Evolutionary conservation across 2,113 vertebrate species (phyloP).

Genomic region (Otis tarda): DNA sequence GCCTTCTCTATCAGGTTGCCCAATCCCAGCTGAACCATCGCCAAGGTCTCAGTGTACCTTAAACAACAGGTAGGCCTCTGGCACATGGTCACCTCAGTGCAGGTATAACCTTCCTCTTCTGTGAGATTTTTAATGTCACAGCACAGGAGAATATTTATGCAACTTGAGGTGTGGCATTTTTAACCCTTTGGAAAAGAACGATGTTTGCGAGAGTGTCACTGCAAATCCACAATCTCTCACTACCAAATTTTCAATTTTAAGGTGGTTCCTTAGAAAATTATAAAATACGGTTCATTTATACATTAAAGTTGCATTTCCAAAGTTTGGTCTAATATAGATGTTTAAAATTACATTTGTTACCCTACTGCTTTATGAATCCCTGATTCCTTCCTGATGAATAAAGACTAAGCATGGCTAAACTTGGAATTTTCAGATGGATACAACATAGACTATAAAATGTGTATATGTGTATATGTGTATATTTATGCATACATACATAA

Average conservation of each 20-base stretch:
- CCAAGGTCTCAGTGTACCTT: not conserved
- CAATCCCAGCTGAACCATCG: not conserved
- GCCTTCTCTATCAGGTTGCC: rapidly evolving
- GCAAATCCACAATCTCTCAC: not conserved
- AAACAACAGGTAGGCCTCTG: not conserved
- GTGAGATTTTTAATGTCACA: not conserved
- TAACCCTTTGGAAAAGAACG: not conserved
- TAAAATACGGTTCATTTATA: not conserved
- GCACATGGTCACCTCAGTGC: not conserved
- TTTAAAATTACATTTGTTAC: not conserved
- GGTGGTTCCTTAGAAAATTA: not conserved
- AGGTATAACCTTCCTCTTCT: not conserved
- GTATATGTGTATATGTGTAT: not conserved
- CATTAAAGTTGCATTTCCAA: not conserved
- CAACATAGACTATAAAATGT: not conserved
- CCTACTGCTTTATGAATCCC: not conserved
- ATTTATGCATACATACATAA: not conserved
- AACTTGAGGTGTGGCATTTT: not conserved
- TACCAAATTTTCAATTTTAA: not conserved
- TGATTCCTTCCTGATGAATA: not conserved
- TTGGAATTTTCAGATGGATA: not conserved
- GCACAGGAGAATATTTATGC: not conserved
- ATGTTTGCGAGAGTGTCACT: not conserved
- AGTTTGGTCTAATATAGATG: not conserved
- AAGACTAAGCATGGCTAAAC: not conserved